These are phyloP conservation scores for Pteruthius melanotis DNA, from an alignment of 2,113 vertebrate genomes.

Conservation along the genomic window DNA sequence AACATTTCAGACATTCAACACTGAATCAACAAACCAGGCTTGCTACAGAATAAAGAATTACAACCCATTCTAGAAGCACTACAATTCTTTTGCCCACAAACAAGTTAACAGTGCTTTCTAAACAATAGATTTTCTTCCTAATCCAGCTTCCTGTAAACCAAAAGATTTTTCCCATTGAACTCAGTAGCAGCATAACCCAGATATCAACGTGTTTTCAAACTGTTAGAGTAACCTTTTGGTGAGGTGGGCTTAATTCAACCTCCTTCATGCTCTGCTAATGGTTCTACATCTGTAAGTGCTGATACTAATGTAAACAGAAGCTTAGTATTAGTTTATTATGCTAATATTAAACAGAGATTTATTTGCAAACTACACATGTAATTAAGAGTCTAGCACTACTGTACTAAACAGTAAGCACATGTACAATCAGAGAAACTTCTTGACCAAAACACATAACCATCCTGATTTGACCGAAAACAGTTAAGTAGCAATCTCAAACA, in stretches of 20 bases:
- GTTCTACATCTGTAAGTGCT: not conserved
- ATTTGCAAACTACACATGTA: not conserved
- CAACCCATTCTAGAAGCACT: not conserved
- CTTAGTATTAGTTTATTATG: not conserved
- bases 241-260: not conserved
- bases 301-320: not conserved
- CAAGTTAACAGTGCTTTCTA: not conserved
- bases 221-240: not conserved
- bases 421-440: not conserved
- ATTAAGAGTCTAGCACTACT: not conserved
- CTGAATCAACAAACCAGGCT: not conserved
- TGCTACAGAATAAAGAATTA: not conserved
- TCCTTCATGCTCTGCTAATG: not conserved
- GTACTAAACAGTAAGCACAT: not conserved
- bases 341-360: not conserved
- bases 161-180: not conserved
- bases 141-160: not conserved
- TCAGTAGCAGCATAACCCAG: not conserved
- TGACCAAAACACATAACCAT: not conserved
- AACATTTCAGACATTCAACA: not conserved
- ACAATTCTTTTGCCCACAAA: not conserved
- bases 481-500: not conserved
- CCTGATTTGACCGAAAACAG: accelerated
- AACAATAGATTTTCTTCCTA: not conserved
- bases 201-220: not conserved